Evolutionary conservation across 2,888 invertebrate species (phyloP).

Genomic region (Phyto melanocephala): DNA sequence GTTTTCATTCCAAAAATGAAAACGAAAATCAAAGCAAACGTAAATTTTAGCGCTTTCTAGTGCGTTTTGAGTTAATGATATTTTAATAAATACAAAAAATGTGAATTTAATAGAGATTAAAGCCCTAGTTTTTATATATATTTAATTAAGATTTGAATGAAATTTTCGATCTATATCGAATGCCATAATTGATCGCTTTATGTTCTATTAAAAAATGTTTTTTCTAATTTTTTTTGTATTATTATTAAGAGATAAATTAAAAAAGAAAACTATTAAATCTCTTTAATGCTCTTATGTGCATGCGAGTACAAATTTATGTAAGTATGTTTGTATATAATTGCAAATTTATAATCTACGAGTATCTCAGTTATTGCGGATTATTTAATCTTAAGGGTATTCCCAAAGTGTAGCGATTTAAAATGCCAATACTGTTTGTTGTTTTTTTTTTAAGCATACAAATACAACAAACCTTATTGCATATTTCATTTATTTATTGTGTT

Average conservation of each 20-base stretch:
- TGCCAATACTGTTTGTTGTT: slow-evolving; percentile 35
- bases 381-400: slow-evolving; percentile 26
- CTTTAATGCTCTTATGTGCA: neutral
- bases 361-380: slow-evolving; percentile 18
- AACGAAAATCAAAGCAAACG: too few species aligned
- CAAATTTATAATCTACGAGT: neutral
- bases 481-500: slow-evolving; percentile 30
- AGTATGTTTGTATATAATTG: neutral
- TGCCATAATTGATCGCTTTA: too few species aligned
- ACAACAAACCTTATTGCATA: slow-evolving; percentile 29
- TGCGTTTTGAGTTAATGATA: too few species aligned
- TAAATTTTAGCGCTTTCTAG: too few species aligned
- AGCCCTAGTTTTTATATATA: too few species aligned
- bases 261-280: neutral
- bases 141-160: too few species aligned
- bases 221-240: neutral
- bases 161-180: too few species aligned
- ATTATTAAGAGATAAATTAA: neutral
- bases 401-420: neutral
- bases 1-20: too few species aligned
- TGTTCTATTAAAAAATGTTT: neutral
- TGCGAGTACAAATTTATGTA: neutral
- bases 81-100: too few species aligned
- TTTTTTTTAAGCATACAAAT: slow-evolving; percentile 35
- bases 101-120: too few species aligned